Percentiles rank a stretch among this genome's conserved stretches.
These are phyloP conservation scores for Paralichthys olivaceus DNA, from an alignment of 2,113 vertebrate genomes.

Conservation along the genomic window DNA sequence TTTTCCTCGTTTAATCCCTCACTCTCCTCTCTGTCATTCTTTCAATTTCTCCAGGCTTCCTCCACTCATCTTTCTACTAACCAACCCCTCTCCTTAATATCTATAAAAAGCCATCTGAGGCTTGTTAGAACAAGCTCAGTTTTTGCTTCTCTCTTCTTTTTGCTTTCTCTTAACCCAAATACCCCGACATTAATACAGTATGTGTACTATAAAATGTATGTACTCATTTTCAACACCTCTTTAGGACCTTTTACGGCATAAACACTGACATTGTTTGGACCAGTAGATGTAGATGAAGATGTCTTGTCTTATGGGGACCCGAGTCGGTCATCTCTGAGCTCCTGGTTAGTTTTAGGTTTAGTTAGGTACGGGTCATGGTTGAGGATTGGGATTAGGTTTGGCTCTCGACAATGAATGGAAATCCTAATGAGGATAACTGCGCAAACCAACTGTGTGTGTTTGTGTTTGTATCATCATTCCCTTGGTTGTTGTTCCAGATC, in stretches of 20 bases:
- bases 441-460: not conserved
- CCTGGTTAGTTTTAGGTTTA: no score
- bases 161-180: slow-evolving; percentile 4
- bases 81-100: slow-evolving; percentile 39
- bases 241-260: not conserved
- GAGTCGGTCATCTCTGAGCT: no score
- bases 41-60: slow-evolving; percentile 45
- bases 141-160: slow-evolving; percentile 23
- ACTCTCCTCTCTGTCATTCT: slow-evolving; percentile 45
- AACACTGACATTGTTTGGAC: not conserved
- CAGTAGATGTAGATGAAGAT: no score
- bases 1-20: slow-evolving; percentile 58
- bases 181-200: slow-evolving; percentile 13
- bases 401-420: no score
- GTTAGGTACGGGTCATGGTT: no score
- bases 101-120: slow-evolving; percentile 55
- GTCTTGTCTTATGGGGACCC: no score
- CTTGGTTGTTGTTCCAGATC: slow-evolving; percentile 69
- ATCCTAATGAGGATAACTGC: no score
- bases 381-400: no score
- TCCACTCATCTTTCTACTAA: slow-evolving; percentile 47
- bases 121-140: slow-evolving; percentile 24
- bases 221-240: not conserved
- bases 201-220: not conserved
- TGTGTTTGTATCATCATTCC: slow-evolving; percentile 42